These are phyloP conservation scores for Phenganax subtilis DNA, from an alignment of 92 coral and sea anemone species.

Conservation along the genomic window DNA sequence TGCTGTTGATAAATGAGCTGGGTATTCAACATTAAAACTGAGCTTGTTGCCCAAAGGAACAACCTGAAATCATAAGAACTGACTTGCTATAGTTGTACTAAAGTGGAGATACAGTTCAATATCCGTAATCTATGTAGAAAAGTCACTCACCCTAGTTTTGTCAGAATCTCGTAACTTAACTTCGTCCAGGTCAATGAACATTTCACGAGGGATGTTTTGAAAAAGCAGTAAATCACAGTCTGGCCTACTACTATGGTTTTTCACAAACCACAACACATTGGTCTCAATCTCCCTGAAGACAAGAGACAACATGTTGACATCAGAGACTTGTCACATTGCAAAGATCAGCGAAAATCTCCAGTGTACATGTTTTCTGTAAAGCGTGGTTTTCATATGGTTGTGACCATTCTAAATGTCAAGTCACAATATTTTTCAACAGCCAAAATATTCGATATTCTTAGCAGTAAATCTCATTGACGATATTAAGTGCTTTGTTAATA, in stretches of 20 bases:
- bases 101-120: no score
- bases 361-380: no score
- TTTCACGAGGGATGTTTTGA: slow-evolving; percentile 9
- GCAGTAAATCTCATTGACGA: no score
- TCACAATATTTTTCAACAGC: no score
- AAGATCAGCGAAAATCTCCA: no score
- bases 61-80: background rate
- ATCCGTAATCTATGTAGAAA: background rate
- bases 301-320: background rate
- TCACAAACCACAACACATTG: slow-evolving; percentile 1
- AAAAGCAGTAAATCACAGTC: slow-evolving; percentile 4
- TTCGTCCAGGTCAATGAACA: slow-evolving; percentile 31
- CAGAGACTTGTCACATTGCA: background rate
- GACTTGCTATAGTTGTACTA: background rate
- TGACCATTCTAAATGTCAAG: no score
- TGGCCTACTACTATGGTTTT: background rate
- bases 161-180: background rate
- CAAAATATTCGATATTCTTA: no score
- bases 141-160: background rate
- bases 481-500: no score
- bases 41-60: slow-evolving; percentile 25
- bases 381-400: no score
- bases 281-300: slow-evolving; percentile 15
- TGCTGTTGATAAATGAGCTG: slow-evolving; percentile 48
- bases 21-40: slow-evolving; percentile 47